These are phyloP conservation scores for Oncorhynchus tshawytscha DNA, from an alignment of 2,113 vertebrate genomes.

Conservation along the genomic window DNA sequence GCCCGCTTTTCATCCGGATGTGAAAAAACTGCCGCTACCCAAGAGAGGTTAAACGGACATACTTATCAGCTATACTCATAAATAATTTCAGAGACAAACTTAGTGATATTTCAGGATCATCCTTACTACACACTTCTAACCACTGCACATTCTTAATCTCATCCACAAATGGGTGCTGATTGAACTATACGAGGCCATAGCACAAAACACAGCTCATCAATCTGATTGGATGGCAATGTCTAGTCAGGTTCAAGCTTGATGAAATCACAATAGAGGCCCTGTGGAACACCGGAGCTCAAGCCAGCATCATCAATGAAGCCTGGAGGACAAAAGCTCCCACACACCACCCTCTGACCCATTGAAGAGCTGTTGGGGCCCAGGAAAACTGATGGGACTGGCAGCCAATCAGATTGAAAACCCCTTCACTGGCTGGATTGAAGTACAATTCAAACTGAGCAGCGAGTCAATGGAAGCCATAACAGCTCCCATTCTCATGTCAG, in stretches of 20 bases:
- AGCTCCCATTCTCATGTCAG: no score
- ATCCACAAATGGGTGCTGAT: no score
- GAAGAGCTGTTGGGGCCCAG: neutral
- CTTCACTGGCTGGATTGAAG: constrained; percentile 4
- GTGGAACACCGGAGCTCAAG: neutral
- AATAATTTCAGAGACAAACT: no score
- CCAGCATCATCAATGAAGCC: neutral
- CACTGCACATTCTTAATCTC: no score
- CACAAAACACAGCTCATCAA: neutral
- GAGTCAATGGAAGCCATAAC: no score
- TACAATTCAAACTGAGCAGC: neutral
- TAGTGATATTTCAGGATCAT: no score
- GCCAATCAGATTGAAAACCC: constrained; percentile 2
- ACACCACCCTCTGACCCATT: neutral
- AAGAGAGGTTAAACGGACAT: no score
- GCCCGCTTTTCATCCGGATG: no score
- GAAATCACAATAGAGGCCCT: neutral
- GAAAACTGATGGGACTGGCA: neutral
- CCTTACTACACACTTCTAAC: no score
- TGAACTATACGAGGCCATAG: no score
- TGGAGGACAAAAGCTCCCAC: neutral
- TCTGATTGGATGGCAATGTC: neutral
- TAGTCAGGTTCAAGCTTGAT: neutral
- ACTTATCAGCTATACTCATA: no score
- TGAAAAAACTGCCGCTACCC: no score